Conservation (phyloP, 2,888 invertebrate genomes). For the Pristionchus fissidentatus region DNA sequence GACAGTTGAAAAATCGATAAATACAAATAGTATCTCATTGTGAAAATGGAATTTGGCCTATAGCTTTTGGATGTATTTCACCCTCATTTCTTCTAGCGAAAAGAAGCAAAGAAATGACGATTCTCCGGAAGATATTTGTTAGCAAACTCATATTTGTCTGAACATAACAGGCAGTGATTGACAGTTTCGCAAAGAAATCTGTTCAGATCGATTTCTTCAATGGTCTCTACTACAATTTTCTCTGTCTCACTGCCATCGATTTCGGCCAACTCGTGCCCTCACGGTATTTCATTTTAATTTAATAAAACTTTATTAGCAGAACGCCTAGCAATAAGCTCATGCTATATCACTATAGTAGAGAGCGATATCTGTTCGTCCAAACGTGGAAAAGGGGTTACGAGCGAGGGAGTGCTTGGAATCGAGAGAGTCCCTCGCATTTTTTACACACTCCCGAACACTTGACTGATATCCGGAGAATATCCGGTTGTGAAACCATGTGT, state of each 20-base stretch:
- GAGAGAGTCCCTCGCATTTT: neutral
- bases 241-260: constrained; percentile 74
- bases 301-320: constrained; percentile 10
- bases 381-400: neutral
- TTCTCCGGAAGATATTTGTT: neutral
- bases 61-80: neutral
- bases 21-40: neutral
- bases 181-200: neutral
- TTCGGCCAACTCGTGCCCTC: constrained; percentile 73
- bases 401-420: neutral
- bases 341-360: too few relatives aligned
- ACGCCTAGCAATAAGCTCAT: too few relatives aligned
- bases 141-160: neutral
- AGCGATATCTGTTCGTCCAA: too few relatives aligned
- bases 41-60: too few relatives aligned
- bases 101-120: neutral
- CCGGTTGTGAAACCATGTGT: neutral
- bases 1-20: neutral
- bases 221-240: constrained; percentile 74
- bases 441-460: neutral
- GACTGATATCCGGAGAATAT: too few relatives aligned
- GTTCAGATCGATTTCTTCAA: constrained; percentile 72
- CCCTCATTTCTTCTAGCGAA: too few relatives aligned
- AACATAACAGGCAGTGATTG: neutral
- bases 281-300: constrained; percentile 39